Conservation (phyloP, 1,140 invertebrate species). For the Oscheius sp. region DNA sequence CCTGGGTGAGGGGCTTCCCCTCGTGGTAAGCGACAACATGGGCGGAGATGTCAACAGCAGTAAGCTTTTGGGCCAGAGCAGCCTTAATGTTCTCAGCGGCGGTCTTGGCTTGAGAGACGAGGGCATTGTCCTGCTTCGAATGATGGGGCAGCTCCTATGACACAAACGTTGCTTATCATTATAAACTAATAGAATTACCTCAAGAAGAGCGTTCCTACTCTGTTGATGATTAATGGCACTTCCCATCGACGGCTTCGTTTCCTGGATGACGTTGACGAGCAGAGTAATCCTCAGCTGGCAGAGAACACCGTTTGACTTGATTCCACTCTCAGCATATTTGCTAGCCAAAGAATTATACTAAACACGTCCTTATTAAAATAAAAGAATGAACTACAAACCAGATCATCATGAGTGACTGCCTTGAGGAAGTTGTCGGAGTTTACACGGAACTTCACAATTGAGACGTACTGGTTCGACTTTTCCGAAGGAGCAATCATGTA, state of each 20-base stretch:
- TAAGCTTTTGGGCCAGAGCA: background rate
- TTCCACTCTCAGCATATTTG: background rate
- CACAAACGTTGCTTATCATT: too few relatives aligned
- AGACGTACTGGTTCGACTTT: conserved; percentile 33
- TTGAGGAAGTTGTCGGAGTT: conserved; percentile 14
- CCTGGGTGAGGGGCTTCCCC: conserved; percentile 20
- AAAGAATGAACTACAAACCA: background rate
- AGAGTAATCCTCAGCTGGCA: conserved; percentile 2
- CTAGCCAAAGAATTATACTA: background rate
- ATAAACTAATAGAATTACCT: too few relatives aligned
- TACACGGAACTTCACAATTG: conserved; percentile 49
- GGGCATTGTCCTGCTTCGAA: conserved; percentile 11
- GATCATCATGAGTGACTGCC: conserved; percentile 11
- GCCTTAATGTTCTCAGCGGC: conserved; percentile 20
- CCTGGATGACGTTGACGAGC: conserved; percentile 1
- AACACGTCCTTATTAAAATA: background rate
- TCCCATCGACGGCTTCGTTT: background rate
- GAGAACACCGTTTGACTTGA: background rate
- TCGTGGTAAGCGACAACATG: conserved; percentile 12
- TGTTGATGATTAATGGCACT: too few relatives aligned
- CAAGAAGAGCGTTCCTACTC: conserved; percentile 3
- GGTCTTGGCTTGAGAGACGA: conserved; percentile 15
- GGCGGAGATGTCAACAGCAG: conserved; percentile 9
- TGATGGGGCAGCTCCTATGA: conserved; percentile 16
- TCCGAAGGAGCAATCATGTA: conserved; percentile 6